Conservation (phyloP, 2,888 invertebrate genomes). For the Cephus spinipes region DNA sequence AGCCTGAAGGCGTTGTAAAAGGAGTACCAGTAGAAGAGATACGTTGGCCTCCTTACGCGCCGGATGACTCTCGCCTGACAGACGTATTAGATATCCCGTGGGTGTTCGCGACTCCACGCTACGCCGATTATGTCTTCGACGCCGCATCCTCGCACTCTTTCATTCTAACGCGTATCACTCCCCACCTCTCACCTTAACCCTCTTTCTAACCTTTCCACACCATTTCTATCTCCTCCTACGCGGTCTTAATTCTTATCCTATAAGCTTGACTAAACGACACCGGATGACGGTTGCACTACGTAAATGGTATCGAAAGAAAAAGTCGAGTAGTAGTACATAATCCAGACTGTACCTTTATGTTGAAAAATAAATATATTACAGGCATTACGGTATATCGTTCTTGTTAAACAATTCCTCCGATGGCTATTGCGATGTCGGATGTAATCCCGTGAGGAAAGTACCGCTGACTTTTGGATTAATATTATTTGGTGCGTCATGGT, state of each 20-base stretch:
- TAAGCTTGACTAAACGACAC: not conserved
- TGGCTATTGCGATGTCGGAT: not conserved
- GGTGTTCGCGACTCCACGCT: not conserved
- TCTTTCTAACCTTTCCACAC: not conserved
- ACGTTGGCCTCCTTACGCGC: constrained; percentile 5
- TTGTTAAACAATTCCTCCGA: not conserved
- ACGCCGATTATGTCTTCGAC: not conserved
- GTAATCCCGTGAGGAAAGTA: not conserved
- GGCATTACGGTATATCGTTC: not conserved
- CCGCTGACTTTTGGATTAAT: not conserved
- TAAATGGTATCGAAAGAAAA: not conserved
- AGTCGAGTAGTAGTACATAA: not conserved
- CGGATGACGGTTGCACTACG: not conserved
- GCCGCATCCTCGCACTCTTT: not conserved
- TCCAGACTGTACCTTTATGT: not conserved
- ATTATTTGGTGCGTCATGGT: not conserved
- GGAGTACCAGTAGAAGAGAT: not conserved
- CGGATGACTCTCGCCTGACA: not conserved
- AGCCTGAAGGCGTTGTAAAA: not conserved
- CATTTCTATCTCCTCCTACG: not conserved
- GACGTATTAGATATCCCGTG: not conserved
- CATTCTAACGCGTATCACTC: not conserved
- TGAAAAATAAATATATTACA: not conserved
- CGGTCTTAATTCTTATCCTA: not conserved
- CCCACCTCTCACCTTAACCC: not conserved